Percentiles rank a stretch among this genome's conserved stretches.
These are phyloP conservation scores for Drosophila grimshawi DNA, from an alignment of 1,140 invertebrate species.

Conservation along the genomic window DNA sequence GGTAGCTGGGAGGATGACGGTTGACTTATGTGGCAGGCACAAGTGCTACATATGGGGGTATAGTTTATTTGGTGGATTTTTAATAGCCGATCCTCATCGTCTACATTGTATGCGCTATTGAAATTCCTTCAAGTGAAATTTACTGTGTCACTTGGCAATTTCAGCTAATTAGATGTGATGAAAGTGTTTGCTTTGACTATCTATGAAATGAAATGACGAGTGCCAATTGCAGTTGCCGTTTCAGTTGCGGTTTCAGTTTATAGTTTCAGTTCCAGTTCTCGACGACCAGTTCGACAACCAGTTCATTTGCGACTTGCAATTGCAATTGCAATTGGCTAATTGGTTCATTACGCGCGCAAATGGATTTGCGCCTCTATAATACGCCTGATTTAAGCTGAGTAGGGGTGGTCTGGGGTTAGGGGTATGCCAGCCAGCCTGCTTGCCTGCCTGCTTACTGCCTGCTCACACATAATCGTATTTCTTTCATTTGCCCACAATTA, in stretches of 20 bases:
- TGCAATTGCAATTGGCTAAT: constrained; percentile 64
- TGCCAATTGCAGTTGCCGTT: neutral
- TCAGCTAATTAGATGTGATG: constrained; percentile 80
- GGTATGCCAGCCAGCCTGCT: constrained; percentile 11
- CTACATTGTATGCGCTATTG: constrained; percentile 78
- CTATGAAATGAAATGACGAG: neutral
- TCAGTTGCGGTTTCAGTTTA: neutral
- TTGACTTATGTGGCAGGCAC: constrained; percentile 65
- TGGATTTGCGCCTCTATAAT: constrained; percentile 80
- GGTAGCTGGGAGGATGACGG: constrained; percentile 5
- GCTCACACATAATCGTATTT: constrained; percentile 39
- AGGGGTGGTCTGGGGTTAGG: neutral
- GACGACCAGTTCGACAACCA: constrained; percentile 6
- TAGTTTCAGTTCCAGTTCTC: constrained; percentile 3
- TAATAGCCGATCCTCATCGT: constrained; percentile 60
- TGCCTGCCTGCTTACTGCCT: too few relatives aligned
- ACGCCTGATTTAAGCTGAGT: constrained; percentile 57
- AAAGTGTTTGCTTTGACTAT: constrained; percentile 35
- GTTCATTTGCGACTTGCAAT: constrained; percentile 23
- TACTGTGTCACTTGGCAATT: constrained; percentile 80
- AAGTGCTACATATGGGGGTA: constrained; percentile 46
- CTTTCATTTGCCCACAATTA: constrained; percentile 61
- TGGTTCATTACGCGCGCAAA: constrained; percentile 81
- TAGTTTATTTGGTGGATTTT: constrained; percentile 70
- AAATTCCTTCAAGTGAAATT: constrained; percentile 76